Conservation (phyloP, 2,113 vertebrate genomes). For the Halcyon malimbica region DNA sequence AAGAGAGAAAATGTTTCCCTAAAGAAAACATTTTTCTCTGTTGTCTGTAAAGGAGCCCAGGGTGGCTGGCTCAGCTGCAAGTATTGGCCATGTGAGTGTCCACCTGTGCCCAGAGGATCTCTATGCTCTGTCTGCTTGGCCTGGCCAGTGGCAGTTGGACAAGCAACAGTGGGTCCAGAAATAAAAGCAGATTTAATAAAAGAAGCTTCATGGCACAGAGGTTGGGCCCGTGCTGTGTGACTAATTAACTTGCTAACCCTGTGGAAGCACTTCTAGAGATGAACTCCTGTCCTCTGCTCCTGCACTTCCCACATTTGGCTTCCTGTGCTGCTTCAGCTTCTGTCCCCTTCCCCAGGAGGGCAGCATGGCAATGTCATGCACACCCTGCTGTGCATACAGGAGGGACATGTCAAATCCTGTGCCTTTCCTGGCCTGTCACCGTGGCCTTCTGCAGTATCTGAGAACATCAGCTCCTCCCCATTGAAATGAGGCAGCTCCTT, state of each 20-base stretch:
- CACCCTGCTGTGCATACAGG: rapidly evolving
- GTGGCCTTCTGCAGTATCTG: background rate
- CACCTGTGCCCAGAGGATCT: background rate
- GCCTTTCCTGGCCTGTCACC: background rate
- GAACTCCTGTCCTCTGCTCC: background rate
- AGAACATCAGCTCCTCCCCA: background rate
- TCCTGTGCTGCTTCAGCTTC: background rate
- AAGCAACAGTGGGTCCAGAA: background rate
- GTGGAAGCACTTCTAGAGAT: background rate
- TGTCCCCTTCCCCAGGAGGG: background rate
- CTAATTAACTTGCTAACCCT: constrained; percentile 31
- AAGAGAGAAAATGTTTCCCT: background rate
- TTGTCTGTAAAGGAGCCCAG: background rate
- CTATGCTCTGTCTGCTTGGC: background rate
- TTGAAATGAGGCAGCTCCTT: background rate
- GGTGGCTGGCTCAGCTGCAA: background rate
- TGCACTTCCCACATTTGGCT: rapidly evolving
- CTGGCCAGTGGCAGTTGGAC: background rate
- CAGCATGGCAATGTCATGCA: background rate
- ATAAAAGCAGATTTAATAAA: constrained; percentile 29
- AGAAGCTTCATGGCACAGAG: background rate
- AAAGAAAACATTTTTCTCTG: background rate
- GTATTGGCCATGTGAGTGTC: rapidly evolving
- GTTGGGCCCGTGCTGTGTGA: background rate
- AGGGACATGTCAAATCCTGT: background rate